Evolutionary conservation across 2,888 invertebrate genomes (phyloP), one percentile per base, ranked within the genome.

Genomic region (Anthrax anthrax): DNA sequence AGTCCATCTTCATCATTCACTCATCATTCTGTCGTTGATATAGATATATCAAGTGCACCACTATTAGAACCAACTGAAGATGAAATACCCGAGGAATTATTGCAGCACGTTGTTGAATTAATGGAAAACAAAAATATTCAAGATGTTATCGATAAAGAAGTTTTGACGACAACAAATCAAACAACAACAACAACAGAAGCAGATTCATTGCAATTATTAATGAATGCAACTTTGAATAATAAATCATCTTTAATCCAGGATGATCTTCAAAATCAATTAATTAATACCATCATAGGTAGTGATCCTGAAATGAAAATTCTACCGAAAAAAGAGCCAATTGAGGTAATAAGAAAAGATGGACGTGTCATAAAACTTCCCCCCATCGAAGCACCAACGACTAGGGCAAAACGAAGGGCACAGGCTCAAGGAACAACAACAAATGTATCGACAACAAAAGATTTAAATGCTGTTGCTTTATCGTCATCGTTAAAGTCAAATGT

Each of bases 321-420:
- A 5, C 37, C 38, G 29, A 48, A 47, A 39, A 77, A 76, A 55
- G 74, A 80, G 54, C 77, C 78, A 0, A 80, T 82, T 48, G 83
- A 85, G 65, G 80, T 85, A 52, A 73, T 85, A 12, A 70, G 84
- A 18, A 74, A 78, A 18, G 83, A 84, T 60, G 85, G 85, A 1
- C 73, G 84, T 32, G 75, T 86, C 37, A 81, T 86, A 44, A 82
- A 81, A 0, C 67, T 87, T 51, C 87, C 87, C 14, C 86, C 86
- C 0, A 84, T 86, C 46, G 87, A 86, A 65, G 81, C 86, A 18
- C 87, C 87, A 10, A 81, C 86, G 2, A 87, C 87, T 0, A 72
- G 86, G 38, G 82, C 85, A 18, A 81, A 83, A 59, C 70, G 77
- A 14, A 74, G 77, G 51, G 77, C 70, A 48, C 74, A 75, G 51